Conservation (phyloP, 1,140 invertebrate genomes). For the Zeugodacus cucurbitae region DNA sequence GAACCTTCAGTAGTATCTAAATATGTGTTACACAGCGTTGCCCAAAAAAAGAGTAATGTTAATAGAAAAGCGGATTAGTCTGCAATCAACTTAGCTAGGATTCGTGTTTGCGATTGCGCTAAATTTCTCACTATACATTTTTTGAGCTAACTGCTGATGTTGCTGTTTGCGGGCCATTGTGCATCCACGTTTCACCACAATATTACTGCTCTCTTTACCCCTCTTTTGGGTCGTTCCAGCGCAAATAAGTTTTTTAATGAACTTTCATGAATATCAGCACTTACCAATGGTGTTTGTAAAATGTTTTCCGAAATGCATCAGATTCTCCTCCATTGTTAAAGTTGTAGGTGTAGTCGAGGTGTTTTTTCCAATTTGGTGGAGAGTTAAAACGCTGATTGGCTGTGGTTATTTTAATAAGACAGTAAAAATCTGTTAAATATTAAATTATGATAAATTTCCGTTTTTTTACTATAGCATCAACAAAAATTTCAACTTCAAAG, state of each 20-base stretch:
- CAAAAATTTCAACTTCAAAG: too few relatives aligned
- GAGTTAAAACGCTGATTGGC: too few relatives aligned
- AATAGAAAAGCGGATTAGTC: neutral
- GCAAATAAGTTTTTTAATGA: conserved; percentile 19
- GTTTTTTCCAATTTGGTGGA: too few relatives aligned
- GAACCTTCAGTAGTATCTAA: neutral
- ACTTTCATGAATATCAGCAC: neutral
- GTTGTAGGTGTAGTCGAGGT: too few relatives aligned
- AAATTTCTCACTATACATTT: neutral
- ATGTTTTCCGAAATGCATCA: too few relatives aligned
- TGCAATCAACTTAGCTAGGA: neutral
- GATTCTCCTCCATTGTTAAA: too few relatives aligned
- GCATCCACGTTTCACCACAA: neutral
- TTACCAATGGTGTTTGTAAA: too few relatives aligned
- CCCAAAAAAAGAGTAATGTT: neutral
- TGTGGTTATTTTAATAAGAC: too few relatives aligned
- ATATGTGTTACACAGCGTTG: neutral
- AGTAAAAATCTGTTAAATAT: too few relatives aligned
- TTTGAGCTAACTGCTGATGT: neutral
- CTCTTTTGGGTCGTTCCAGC: neutral
- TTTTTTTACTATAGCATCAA: too few relatives aligned
- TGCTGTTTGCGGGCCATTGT: neutral
- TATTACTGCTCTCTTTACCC: neutral
- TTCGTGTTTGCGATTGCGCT: too few relatives aligned
- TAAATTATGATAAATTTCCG: too few relatives aligned